phyloP scores from a whole-genome alignment of 2,888 invertebrate species.

The Cephalotes varians region DNA sequence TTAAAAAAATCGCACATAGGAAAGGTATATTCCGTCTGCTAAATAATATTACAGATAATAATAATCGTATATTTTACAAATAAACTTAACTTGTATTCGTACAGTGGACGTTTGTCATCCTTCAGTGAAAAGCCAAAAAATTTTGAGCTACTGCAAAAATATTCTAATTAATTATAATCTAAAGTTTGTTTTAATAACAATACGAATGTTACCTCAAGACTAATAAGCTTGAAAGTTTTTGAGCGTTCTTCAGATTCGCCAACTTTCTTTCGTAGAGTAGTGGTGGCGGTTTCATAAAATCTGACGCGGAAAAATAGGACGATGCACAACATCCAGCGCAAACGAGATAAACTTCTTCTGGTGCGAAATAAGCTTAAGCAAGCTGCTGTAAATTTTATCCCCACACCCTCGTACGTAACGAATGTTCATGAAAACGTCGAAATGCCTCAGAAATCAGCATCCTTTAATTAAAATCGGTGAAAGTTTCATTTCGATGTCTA shows the following conservation, averaged over 20 bases:
- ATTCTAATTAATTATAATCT: conserved; percentile 60
- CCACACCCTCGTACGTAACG: neutral
- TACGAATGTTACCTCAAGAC: conserved; percentile 56
- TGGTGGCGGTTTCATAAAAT: conserved; percentile 66
- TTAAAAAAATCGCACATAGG: neutral
- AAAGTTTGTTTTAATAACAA: conserved; percentile 65
- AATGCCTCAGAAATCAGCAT: conserved; percentile 7
- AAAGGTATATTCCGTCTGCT: neutral
- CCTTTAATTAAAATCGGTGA: conserved; percentile 15
- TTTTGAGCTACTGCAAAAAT: conserved; percentile 17
- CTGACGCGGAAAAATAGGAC: conserved; percentile 62
- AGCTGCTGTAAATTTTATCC: conserved; percentile 57
- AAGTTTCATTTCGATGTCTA: conserved; percentile 15
- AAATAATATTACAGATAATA: conserved; percentile 9
- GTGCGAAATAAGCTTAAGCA: conserved; percentile 58
- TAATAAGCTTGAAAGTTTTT: conserved; percentile 68
- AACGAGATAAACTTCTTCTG: conserved; percentile 69
- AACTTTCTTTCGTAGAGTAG: conserved; percentile 50
- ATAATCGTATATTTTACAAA: neutral
- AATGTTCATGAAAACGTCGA: neutral
- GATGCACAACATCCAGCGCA: conserved; percentile 57
- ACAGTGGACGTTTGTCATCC: neutral
- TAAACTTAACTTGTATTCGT: neutral
- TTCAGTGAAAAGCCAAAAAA: neutral
- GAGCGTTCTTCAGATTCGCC: conserved; percentile 56